Conservation (phyloP, 2,888 invertebrate species). For the Pollenia amentaria region DNA sequence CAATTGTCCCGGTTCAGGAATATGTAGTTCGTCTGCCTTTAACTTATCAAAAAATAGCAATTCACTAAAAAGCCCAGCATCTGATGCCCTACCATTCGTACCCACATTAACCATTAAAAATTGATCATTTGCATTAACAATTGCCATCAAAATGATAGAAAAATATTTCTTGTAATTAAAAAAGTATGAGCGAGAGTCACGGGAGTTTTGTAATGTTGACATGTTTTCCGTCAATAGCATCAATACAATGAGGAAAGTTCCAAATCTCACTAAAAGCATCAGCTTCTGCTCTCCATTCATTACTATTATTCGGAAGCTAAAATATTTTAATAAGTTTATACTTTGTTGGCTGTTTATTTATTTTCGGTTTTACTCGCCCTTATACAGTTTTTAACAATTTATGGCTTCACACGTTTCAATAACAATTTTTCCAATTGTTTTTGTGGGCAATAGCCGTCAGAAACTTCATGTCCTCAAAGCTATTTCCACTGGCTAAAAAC, state of each 20-base stretch:
- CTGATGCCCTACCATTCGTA: constrained; percentile 22
- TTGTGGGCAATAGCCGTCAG: too few species aligned
- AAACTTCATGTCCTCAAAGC: too few species aligned
- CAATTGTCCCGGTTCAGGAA: constrained; percentile 9
- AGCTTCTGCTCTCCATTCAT: constrained; percentile 31
- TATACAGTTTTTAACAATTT: too few species aligned
- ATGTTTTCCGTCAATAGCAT: constrained; percentile 59
- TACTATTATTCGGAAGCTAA: constrained; percentile 6
- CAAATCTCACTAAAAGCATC: constrained; percentile 34
- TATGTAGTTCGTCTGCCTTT: constrained; percentile 15
- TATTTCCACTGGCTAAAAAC: too few species aligned
- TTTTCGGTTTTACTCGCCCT: background rate
- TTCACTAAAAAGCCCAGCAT: constrained; percentile 23
- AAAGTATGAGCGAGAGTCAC: constrained; percentile 39
- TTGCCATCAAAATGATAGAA: constrained; percentile 50
- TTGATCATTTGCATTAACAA: constrained; percentile 35
- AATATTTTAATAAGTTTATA: background rate
- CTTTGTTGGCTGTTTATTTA: background rate
- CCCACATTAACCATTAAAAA: constrained; percentile 51
- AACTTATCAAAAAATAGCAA: constrained; percentile 20
- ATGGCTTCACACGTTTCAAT: too few species aligned
- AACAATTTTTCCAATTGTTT: too few species aligned
- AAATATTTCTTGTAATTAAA: constrained; percentile 50
- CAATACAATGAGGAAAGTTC: constrained; percentile 53
- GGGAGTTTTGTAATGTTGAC: constrained; percentile 23